These are phyloP conservation scores for Lochmaea crataegi DNA, from an alignment of 2,888 invertebrate genomes.

Conservation along the genomic window DNA sequence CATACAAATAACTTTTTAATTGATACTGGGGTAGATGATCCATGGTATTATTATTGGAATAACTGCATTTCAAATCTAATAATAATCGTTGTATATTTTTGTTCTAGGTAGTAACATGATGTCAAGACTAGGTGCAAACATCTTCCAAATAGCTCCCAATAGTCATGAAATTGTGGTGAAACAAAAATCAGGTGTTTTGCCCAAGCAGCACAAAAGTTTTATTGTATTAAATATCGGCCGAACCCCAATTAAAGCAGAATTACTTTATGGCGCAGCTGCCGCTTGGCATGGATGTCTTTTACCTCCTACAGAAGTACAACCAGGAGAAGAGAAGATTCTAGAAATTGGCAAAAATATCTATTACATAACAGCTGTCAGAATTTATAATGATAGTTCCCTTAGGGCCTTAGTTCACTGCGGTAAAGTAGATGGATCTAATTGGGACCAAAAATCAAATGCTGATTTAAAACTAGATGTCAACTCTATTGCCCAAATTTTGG, in stretches of 20 bases:
- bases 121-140: conserved; percentile 15
- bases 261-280: neutral
- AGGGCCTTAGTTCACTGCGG: conserved; percentile 22
- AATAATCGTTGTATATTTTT: neutral
- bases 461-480: conserved; percentile 15
- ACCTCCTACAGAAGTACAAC: neutral
- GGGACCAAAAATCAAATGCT: conserved; percentile 9
- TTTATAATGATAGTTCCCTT: conserved; percentile 9
- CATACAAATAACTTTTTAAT: too few relatives aligned
- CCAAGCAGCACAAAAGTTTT: conserved; percentile 12
- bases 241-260: conserved; percentile 18
- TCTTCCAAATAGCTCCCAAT: conserved; percentile 19
- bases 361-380: conserved; percentile 8
- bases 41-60: too few relatives aligned
- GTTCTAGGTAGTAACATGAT: neutral
- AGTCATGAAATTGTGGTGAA: neutral
- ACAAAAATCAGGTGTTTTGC: conserved; percentile 11
- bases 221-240: conserved; percentile 11
- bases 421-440: conserved; percentile 17
- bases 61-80: too few relatives aligned
- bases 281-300: conserved; percentile 2
- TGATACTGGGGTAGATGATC: too few relatives aligned
- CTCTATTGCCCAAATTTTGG: neutral
- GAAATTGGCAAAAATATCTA: conserved; percentile 8
- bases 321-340: conserved; percentile 11